phyloP scores from a whole-genome alignment of 1,140 invertebrate genomes.

The Musca vetustissima region DNA sequence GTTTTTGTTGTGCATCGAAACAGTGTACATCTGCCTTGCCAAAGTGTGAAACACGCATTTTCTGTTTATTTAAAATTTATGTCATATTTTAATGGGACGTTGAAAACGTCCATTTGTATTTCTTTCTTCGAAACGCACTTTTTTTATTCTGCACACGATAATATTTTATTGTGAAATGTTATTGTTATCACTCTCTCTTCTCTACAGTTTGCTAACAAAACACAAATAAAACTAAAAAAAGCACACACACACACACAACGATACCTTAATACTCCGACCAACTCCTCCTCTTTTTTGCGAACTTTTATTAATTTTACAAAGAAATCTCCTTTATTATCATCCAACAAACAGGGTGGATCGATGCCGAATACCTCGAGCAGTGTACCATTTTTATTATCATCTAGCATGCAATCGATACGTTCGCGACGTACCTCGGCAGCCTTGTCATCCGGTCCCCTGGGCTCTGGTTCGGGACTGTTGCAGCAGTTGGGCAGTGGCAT shows the following conservation, averaged over 20 bases:
- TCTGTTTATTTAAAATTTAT: too few relatives aligned
- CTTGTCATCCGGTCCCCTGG: slow-evolving; percentile 55
- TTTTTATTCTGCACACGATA: slow-evolving; percentile 30
- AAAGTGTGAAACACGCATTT: too few relatives aligned
- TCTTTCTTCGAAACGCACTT: background rate
- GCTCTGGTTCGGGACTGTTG: slow-evolving; percentile 70
- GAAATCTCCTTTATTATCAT: slow-evolving; percentile 56
- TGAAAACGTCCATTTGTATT: background rate
- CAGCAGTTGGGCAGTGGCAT: slow-evolving; percentile 84
- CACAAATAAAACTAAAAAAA: too few relatives aligned
- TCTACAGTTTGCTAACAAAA: too few relatives aligned
- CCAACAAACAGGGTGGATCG: slow-evolving; percentile 70
- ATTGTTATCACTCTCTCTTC: background rate
- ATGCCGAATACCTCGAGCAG: slow-evolving; percentile 87
- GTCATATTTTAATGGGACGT: background rate
- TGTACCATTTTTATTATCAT: slow-evolving; percentile 78
- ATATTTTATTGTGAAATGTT: slow-evolving; percentile 1
- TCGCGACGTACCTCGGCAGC: slow-evolving; percentile 73
- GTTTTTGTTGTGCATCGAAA: too few relatives aligned
- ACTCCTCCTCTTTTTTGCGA: slow-evolving; percentile 13
- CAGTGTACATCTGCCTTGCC: too few relatives aligned
- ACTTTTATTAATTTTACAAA: slow-evolving; percentile 52
- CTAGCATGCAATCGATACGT: slow-evolving; percentile 80
- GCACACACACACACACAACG: slow-evolving; percentile 10
- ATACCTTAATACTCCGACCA: background rate